Base-by-base conservation (phyloP, 37 sponge, comb jelly and placozoan species). In the Aphrocallistes beatrix region DNA sequence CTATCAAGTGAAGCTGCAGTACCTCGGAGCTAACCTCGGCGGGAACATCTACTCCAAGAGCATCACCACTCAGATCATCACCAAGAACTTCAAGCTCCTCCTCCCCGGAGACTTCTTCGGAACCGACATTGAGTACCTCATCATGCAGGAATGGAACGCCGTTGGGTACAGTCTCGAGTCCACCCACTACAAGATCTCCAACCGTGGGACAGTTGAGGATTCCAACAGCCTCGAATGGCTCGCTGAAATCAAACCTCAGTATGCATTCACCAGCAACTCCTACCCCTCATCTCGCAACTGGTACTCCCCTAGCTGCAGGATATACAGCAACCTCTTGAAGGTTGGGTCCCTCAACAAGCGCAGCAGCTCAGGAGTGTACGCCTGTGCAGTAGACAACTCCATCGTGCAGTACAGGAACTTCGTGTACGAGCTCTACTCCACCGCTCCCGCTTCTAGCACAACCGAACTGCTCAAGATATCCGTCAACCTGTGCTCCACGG, bases 11-110 rank as follows among this genome's bases (percentile, higher is more conserved):
- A 23, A 28, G 19, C 51, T 85, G 36, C 36, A 21, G 13, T 37
- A 50, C 38, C 83, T 88, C 23, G 83, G 36, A 37, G 83, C 82
- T 36, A 85, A 88, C 28, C 9, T 49, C 0, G 86, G 85, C 37
- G n/a, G 3, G 28, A 13, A 3, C n/a, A 19, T 6, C 25, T 32
- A 60, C 34, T 60, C 75, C 8, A 60, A 13, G 75, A 32, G 32
- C 25, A 60, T 60, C 75, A 60, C 75, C 8, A 25, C n/a, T 3
- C 75, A 60, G n/a, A 30, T 60, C 34, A 13, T 19, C 3, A 60
- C 75, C 75, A 60, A 60, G 75, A 60, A 60, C 75, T 60, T 60
- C 34, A 3, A 60, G 34, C 75, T 60, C 21, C 75, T 60, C 3
- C 21, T 60, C 3, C 75, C 75, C 10, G 75, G 75, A 60, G 75